A percentile compares a stretch with the other conserved stretches of the same genome.
phyloP scores from a whole-genome alignment of 2,113 vertebrate species.

The Eulemur rufifrons region DNA sequence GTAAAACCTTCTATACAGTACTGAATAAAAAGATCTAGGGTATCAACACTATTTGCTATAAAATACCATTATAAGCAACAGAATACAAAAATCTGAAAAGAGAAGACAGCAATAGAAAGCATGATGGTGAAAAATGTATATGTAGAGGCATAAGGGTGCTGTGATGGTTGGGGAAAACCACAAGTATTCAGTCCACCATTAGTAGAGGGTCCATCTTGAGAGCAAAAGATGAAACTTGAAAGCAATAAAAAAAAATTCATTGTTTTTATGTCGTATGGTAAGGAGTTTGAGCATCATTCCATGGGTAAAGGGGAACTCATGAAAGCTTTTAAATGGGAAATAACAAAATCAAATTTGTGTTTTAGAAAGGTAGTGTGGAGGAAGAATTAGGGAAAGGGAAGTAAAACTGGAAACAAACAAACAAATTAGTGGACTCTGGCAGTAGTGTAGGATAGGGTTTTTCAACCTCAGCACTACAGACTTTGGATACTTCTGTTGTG shows the following conservation, averaged over 20 bases:
- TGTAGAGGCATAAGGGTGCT: not conserved
- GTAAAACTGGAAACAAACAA: not conserved
- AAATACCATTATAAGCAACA: not conserved
- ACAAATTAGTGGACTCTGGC: not conserved
- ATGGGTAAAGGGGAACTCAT: not conserved
- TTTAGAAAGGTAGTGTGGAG: not conserved
- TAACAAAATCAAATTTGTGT: not conserved
- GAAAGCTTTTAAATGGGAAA: not conserved
- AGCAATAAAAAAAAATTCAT: not conserved
- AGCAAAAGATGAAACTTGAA: slow-evolving; percentile 21
- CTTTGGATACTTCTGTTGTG: not conserved
- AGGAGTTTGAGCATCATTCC: not conserved
- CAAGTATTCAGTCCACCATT: not conserved
- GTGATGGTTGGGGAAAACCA: not conserved
- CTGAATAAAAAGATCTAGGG: not conserved
- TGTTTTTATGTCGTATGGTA: not conserved
- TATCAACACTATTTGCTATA: not conserved
- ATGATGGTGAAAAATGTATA: not conserved
- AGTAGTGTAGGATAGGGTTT: not conserved
- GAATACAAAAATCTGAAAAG: slow-evolving; percentile 21
- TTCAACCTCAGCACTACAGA: not conserved
- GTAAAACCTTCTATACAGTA: not conserved
- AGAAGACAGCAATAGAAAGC: not conserved
- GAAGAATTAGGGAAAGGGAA: not conserved
- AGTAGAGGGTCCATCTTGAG: not conserved